A percentile compares a stretch with the other conserved stretches of the same genome.
Conservation (phyloP, 2,888 invertebrate species). For the Leptopilina drosophilae region DNA sequence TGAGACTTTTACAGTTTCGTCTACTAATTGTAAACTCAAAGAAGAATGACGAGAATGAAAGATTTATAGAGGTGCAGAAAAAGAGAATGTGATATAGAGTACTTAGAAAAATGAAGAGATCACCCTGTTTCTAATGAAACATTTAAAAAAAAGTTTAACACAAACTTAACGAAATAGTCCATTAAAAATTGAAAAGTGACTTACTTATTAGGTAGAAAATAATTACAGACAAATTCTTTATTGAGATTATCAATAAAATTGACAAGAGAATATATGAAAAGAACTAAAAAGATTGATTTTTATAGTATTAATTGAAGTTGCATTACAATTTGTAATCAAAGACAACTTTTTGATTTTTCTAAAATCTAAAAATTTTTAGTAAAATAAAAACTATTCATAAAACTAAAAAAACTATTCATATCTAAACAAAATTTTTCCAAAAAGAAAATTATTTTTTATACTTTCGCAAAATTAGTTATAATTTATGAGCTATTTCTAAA, state of each 20-base stretch:
- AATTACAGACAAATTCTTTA: background rate
- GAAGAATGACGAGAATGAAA: background rate
- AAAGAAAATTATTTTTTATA: conserved; percentile 19
- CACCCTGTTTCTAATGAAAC: background rate
- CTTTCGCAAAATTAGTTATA: background rate
- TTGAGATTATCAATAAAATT: background rate
- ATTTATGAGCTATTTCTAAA: background rate
- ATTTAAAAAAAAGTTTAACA: background rate
- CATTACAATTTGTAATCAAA: background rate
- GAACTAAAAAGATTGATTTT: too few species aligned
- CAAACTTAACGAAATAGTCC: background rate
- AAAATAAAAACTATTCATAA: background rate
- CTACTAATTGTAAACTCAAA: background rate
- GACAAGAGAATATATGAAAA: background rate
- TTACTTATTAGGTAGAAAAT: conserved; percentile 9
- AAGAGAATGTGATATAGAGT: conserved; percentile 35
- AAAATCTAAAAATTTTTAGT: background rate
- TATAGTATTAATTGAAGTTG: background rate
- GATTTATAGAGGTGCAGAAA: background rate
- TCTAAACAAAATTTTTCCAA: background rate
- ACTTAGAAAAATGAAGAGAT: background rate
- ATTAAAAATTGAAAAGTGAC: conserved; percentile 10
- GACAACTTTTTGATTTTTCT: background rate
- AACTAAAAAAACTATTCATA: too few species aligned
- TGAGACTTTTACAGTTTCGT: conserved; percentile 13